Base-by-base conservation (phyloP, 2,113 vertebrate genomes). In the Lathamus discolor region DNA sequence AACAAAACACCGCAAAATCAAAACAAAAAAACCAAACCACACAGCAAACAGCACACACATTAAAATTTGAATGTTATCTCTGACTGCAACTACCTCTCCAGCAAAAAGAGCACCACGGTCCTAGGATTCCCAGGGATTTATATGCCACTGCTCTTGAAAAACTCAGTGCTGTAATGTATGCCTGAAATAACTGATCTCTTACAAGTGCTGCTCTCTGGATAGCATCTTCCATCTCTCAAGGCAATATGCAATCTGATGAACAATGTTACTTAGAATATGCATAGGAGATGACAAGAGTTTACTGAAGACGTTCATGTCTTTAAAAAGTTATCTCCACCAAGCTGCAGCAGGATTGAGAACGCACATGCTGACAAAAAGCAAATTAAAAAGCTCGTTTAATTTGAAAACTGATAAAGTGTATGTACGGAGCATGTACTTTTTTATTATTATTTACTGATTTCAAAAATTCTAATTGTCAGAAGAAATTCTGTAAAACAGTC, bases 151-250 rank as follows among this genome's bases (percentile, higher is more conserved):
- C 43, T 92, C 81, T 88, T 93, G 89, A 94, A 96, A 95, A 97
- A 80, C 87, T 91, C 77, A 91, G 13, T 10, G 15, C 73, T 81
- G 64, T 81, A 44, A 66, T 0, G 4, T 3, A 41, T 35, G 52
- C 70, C 92, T 95, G 92, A 97, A 96, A 96, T 70, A 97, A 94
- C 79, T 76, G 93, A 95, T 83, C 86, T 86, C 80, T 88, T 82
- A 54, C 13, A 95, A 96, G 86, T 59, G 57, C 70, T 97, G 76
- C 90, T 94, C 93, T 97, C 83, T 67, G 91, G 72, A 92, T 31
- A 93, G 74, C 73, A 97, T 62, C 91, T 96, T 96, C 91, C 92
- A 78, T 82, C 91, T 91, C 78, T 92, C 86, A 92, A 94, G 91
- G 61, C 89, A 92, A 83, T 17, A 25, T 52, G 73, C 54, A 92